Evolutionary conservation across 2,797 vertebrate species (phyloP).

Genomic region (Clamator glandarius): DNA sequence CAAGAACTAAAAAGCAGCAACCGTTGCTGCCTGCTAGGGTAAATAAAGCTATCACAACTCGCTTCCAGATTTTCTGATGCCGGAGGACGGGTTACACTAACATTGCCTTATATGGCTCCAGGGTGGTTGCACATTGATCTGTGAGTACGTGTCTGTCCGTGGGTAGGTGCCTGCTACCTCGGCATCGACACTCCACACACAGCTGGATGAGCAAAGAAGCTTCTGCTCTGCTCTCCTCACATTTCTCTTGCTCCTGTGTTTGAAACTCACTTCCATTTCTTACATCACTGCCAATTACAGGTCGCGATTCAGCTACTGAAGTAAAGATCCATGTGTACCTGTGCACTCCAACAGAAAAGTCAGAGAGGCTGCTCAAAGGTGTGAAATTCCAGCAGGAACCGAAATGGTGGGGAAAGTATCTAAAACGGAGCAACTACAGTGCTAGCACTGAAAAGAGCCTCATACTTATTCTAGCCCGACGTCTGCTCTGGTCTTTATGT

Average conservation of each 20-base stretch:
- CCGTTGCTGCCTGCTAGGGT: not conserved
- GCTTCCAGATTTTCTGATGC: not conserved
- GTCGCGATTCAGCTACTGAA: accelerated
- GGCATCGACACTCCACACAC: accelerated
- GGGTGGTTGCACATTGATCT: not conserved
- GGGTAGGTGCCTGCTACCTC: not conserved
- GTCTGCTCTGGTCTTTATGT: not conserved
- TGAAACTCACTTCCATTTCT: not conserved
- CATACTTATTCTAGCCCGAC: not conserved
- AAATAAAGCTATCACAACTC: not conserved
- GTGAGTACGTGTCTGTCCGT: not conserved
- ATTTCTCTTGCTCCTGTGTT: not conserved
- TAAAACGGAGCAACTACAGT: not conserved
- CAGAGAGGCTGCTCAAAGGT: accelerated
- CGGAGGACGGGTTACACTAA: not conserved
- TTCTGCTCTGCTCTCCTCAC: not conserved
- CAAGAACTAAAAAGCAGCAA: not conserved
- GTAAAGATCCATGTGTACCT: accelerated
- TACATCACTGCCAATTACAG: not conserved
- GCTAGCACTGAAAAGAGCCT: not conserved
- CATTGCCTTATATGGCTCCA: not conserved
- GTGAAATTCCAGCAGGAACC: not conserved
- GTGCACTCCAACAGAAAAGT: accelerated
- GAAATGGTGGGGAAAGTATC: not conserved
- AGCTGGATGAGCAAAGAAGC: not conserved